Evolutionary conservation across 2,888 invertebrate genomes (phyloP), one percentile per base, ranked within the genome.

Genomic region (Drosophila planitibia): DNA sequence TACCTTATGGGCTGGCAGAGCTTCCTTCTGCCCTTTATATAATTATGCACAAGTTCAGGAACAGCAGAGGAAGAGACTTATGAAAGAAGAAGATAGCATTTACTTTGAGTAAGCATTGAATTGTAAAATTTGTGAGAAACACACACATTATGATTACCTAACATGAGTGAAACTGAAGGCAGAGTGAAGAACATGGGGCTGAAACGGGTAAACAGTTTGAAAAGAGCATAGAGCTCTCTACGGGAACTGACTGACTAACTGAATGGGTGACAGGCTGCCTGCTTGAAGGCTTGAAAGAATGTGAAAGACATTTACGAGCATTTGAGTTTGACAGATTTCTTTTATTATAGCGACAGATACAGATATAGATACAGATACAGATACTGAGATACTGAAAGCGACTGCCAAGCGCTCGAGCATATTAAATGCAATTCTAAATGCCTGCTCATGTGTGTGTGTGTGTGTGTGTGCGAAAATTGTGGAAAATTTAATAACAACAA

Each of bases 261-360:
- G 39, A 32, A 37, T 33, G 65, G 16, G 22, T 62, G 68, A 28
- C 28, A 39, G 60, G 47, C 64, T 39, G 60, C 52, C 53, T 58
- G n/a, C 19, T 55, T 37, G 16, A 28, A 7, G 28, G 35, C 59
- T 53, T 19, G 49, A 47, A 41, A 44, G 51, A 49, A 60, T 84
- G 88, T 74, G 70, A 65, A 75, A 82, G 88, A 88, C 88, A 83
- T 88, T 88, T 88, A 88, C 89, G 83, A 90, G 83, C 83, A 71
- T 79, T 83, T 85, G 83, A 88, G 80, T 88, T 88, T 88, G 88
- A 88, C 89, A 88, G 86, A 88, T 88, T 86, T 88, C 79, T 82
- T 88, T 84, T 85, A 84, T 89, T 86, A 82, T 74, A 86, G 70
- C 84, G 79, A 81, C 84, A 82, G 81, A 74, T 73, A 33, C 53